A percentile compares a stretch with the other conserved stretches of the same genome.
Evolutionary conservation across 2,797 vertebrate species (phyloP).

Genomic region (Oreonectes daqikongensis): DNA sequence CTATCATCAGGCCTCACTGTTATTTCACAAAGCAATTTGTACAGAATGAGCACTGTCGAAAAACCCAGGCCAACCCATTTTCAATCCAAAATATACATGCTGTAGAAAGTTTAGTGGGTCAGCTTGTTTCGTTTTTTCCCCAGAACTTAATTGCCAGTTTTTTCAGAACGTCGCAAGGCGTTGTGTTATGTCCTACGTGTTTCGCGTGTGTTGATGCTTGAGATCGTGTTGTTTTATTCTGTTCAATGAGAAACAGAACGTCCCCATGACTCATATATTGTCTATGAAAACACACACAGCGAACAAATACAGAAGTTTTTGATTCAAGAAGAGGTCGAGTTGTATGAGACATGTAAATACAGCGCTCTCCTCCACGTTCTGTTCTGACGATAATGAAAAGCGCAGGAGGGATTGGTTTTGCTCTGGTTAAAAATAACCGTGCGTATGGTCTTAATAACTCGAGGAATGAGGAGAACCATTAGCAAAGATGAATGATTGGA

Average conservation of each 20-base stretch:
- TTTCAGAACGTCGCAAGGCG: no score
- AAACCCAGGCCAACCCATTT: slow-evolving; percentile 43
- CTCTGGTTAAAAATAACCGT: slow-evolving; percentile 32
- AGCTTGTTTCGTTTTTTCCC: slow-evolving; percentile 20
- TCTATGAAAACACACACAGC: slow-evolving; percentile 36
- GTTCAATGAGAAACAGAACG: no score
- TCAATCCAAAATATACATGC: slow-evolving; percentile 45
- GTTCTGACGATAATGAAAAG: slow-evolving; percentile 43
- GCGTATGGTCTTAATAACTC: slow-evolving; percentile 34
- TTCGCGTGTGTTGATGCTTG: no score
- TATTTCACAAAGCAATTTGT: slow-evolving; percentile 61
- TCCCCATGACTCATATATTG: slow-evolving; percentile 32
- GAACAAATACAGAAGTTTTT: slow-evolving; percentile 39
- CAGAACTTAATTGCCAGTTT: no score
- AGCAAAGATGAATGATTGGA: slow-evolving; percentile 47
- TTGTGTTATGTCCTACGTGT: no score
- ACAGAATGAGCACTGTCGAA: slow-evolving; percentile 52
- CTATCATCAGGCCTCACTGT: slow-evolving; percentile 22
- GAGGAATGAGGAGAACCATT: slow-evolving; percentile 37
- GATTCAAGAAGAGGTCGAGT: slow-evolving; percentile 34
- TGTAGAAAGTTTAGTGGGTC: slow-evolving; percentile 29
- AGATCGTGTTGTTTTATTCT: no score
- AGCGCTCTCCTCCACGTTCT: background rate
- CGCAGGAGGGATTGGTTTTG: slow-evolving; percentile 9
- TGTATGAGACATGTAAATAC: no score